Base-by-base conservation (phyloP, 2,888 invertebrate species). In the Morpho helenor region DNA sequence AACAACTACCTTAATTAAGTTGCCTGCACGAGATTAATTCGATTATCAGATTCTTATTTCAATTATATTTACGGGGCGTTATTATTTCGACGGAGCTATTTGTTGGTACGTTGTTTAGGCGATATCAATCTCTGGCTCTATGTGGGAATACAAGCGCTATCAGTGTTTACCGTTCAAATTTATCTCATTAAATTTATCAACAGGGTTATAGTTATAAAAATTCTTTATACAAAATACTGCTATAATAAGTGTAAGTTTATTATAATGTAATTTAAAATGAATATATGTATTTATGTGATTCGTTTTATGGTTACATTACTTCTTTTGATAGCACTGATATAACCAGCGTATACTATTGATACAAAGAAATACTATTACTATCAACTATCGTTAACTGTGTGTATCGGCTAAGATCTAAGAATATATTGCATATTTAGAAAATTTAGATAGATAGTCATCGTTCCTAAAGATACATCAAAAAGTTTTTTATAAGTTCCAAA, bases 11-110 rank as follows among this genome's bases (percentile, higher is more conserved):
- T 76, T 85, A 84, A 87, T 88, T 85, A 86, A 82, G 79, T 85
- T 82, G 82, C 84, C 81, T 74, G 72, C 72, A 74, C 67, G 72
- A 80, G 80, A 86, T 86, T 84, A 84, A 89, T 87, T 86, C 82
- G 83, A 87, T 87, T 84, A 86, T 82, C 80, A 79, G 79, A 77
- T 78, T 82, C 78, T 83, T 80, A 81, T 87, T 87, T 87, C 85
- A 87, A 87, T 84, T 82, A 85, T 75, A 75, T 78, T 79, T 78
- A 77, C 75, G 74, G 75, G 76, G 73, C 73, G 74, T 81, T 80
- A 82, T 80, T 84, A 80, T 78, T 75, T 74, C 75, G 72, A 79
- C 73, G 66, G 73, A 74, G 71, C 75, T 78, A 81, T 80, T 83
- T 79, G 79, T 77, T 80, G 76, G 77, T 71, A 74, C 46, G 57